Evolutionary conservation across 2,113 vertebrate species (phyloP), one percentile per base, ranked within the genome.

Genomic region (Chelonoidis abingdonii): DNA sequence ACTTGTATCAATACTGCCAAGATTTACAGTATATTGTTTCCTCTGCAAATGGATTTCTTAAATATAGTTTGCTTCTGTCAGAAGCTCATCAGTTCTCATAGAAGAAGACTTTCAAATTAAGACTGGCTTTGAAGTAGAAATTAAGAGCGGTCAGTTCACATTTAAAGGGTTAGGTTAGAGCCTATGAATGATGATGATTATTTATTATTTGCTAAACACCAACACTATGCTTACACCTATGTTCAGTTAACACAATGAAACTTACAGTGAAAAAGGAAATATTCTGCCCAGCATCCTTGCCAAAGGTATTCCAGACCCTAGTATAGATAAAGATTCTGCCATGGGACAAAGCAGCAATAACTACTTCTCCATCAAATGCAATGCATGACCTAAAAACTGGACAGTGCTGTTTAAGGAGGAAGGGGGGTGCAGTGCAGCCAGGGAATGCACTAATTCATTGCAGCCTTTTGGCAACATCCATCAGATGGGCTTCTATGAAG

Each of bases 11-110:
- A 89, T 94, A 93, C 89, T 90, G 90, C 95, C 80, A 86, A 84
- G 89, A 96, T 96, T 95, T 96, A 96, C 81, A 75, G 21, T 41
- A 80, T 78, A 95, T 91, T 95, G 95, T 95, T 97, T 97, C 93
- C 93, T 95, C 89, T 89, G 86, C 83, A 95, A 97, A 97, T 90
- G 93, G 87, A 92, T 95, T 93, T 95, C 86, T 85, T 95, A 87
- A 47, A 92, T 92, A 84, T 72, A 91, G 87, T 86, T 97, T 96
- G 86, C 92, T 97, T 96, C 93, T 69, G 44, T 91, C 91, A 80
- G 91, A 96, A 96, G 89, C 83, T 85, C 78, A 86, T 57, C 27
- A 65, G 35, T 80, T 96, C 93, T 95, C 88, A 53, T 89, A 79
- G 92, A 91, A 96, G 54, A 90, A 81, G 72, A 41, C 5, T 87